A percentile compares a stretch with the other conserved stretches of the same genome.
phyloP scores from a whole-genome alignment of 2,113 vertebrate species.

The Nycticebus coucang region DNA sequence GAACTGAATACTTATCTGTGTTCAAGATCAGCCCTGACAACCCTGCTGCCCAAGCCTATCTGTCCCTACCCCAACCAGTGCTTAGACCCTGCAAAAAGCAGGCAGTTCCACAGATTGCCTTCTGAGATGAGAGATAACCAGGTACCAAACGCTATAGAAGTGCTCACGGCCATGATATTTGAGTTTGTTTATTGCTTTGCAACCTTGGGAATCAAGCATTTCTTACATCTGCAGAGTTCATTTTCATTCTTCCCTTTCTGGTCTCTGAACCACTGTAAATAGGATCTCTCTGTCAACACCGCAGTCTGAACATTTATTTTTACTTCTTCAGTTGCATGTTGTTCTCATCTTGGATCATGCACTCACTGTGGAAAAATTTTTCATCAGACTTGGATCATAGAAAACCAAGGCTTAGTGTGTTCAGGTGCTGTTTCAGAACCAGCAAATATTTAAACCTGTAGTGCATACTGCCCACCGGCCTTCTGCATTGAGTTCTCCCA shows the following conservation, averaged over 20 bases:
- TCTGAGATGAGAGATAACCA: accelerated
- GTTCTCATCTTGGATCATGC: neutral
- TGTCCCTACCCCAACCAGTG: neutral
- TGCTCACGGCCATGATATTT: neutral
- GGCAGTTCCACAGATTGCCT: neutral
- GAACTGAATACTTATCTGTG: neutral
- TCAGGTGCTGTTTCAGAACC: neutral
- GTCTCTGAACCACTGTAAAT: neutral
- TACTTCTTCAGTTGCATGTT: neutral
- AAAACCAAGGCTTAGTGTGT: too few species aligned
- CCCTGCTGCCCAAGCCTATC: neutral
- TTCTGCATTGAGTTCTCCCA: neutral
- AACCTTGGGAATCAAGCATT: neutral
- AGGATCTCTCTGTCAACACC: neutral
- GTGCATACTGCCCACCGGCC: neutral
- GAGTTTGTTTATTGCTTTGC: neutral
- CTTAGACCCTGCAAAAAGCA: neutral
- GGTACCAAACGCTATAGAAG: neutral
- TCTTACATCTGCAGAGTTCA: neutral
- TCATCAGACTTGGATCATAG: neutral
- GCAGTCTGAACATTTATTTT: neutral
- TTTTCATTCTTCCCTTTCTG: neutral
- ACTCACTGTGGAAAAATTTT: neutral
- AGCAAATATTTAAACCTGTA: neutral
- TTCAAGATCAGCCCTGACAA: neutral